phyloP scores from a whole-genome alignment of 2,797 vertebrate genomes.

The Danionella dracula region DNA sequence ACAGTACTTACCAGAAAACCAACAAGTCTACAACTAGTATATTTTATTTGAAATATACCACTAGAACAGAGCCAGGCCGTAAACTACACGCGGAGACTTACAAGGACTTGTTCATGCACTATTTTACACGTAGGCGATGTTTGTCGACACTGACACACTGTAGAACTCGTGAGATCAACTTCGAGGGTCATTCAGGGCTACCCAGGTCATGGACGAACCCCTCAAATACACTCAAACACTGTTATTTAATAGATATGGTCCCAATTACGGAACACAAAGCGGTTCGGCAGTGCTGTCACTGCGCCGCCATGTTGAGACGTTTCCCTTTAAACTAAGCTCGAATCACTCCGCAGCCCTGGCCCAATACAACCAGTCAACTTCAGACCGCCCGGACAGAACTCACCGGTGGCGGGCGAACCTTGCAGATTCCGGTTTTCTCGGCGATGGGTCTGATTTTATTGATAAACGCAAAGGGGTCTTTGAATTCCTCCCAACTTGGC shows the following conservation, averaged over 20 bases:
- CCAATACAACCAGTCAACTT: background rate
- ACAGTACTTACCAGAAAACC: background rate
- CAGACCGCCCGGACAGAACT: conserved; percentile 59
- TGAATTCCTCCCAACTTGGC: conserved; percentile 94
- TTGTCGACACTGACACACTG: background rate
- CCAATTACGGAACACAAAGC: conserved; percentile 66
- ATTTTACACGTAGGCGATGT: background rate
- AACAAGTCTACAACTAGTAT: background rate
- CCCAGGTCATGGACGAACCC: background rate
- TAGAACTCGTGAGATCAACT: background rate
- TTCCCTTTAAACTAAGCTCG: conserved; percentile 69
- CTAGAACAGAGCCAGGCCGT: conserved; percentile 20
- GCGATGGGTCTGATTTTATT: conserved; percentile 96
- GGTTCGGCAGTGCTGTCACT: conserved; percentile 54
- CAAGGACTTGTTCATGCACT: background rate
- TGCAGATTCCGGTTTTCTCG: conserved; percentile 94
- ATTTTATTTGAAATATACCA: background rate
- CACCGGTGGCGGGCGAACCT: conserved; percentile 95
- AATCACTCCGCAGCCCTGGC: conserved; percentile 19
- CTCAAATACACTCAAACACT: background rate
- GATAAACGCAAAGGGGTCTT: conserved; percentile 90
- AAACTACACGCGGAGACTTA: background rate
- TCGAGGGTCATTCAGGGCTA: background rate
- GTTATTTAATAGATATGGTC: conserved; percentile 1
- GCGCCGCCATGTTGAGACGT: conserved; percentile 80